These are phyloP conservation scores for Cephus spinipes DNA, from an alignment of 2,888 invertebrate species.

Conservation along the genomic window DNA sequence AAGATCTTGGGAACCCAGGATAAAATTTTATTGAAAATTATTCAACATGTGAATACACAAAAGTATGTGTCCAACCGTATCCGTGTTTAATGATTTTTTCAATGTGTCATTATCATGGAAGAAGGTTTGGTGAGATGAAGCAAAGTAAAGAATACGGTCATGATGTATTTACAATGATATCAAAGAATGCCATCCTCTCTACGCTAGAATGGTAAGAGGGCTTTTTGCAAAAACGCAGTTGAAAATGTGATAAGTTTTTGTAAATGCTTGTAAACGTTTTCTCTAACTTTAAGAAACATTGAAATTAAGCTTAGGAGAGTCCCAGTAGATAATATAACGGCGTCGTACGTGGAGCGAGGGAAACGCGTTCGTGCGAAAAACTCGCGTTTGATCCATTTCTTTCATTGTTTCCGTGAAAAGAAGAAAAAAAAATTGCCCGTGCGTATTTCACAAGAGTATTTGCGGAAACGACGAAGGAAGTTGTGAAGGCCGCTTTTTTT, in stretches of 20 bases:
- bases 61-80: constrained; percentile 23
- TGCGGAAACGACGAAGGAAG: not conserved
- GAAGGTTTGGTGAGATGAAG: not conserved
- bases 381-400: not conserved
- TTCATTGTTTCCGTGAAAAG: not conserved
- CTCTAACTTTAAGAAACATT: constrained; percentile 28
- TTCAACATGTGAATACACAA: not conserved
- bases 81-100: not conserved
- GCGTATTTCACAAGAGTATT: not conserved
- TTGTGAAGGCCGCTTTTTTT: not conserved
- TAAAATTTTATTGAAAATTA: not conserved
- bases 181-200: constrained; percentile 3
- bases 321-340: constrained; percentile 26
- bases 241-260: constrained; percentile 66
- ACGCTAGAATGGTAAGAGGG: constrained; percentile 36
- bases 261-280: constrained; percentile 62
- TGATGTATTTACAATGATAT: constrained; percentile 13
- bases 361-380: constrained; percentile 39
- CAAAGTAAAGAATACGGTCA: constrained; percentile 18
- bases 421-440: not conserved
- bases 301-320: constrained; percentile 10
- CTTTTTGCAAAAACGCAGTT: constrained; percentile 57
- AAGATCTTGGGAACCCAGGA: not conserved
- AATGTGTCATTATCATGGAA: not conserved
- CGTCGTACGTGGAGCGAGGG: constrained; percentile 47